phyloP scores from a whole-genome alignment of 23 tunicate genomes.

The Styela plicata region DNA sequence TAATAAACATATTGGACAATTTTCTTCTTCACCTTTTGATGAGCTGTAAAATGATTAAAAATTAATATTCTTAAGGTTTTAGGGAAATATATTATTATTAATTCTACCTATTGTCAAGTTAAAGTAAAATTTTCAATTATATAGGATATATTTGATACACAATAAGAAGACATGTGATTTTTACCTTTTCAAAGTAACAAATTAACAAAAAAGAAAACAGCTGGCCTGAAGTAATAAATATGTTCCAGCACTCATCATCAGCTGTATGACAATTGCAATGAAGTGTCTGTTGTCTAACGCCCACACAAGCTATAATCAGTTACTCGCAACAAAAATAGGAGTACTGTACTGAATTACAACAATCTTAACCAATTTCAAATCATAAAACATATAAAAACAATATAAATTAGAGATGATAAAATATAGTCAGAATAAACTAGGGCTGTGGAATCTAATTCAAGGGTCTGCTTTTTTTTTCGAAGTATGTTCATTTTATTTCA shows the following conservation, averaged over 20 bases:
- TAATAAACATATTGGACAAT: constrained; percentile 86
- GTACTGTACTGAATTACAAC: no score
- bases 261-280: background rate
- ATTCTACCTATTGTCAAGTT: background rate
- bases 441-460: no score
- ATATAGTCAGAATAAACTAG: no score
- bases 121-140: no score
- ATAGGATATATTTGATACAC: no score
- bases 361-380: no score
- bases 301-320: no score
- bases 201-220: background rate
- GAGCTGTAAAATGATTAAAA: constrained; percentile 39
- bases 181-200: background rate
- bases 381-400: no score
- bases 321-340: no score
- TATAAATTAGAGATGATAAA: no score
- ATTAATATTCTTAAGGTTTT: background rate
- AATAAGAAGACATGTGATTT: background rate
- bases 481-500: no score
- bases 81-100: background rate
- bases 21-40: constrained; percentile 89
- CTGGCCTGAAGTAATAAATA: background rate
- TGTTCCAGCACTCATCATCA: background rate
- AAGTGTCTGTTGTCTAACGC: background rate
- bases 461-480: no score